Evolutionary conservation across 2,888 invertebrate genomes (phyloP), one percentile per base, ranked within the genome.

Genomic region (Notodonta dromedarius): DNA sequence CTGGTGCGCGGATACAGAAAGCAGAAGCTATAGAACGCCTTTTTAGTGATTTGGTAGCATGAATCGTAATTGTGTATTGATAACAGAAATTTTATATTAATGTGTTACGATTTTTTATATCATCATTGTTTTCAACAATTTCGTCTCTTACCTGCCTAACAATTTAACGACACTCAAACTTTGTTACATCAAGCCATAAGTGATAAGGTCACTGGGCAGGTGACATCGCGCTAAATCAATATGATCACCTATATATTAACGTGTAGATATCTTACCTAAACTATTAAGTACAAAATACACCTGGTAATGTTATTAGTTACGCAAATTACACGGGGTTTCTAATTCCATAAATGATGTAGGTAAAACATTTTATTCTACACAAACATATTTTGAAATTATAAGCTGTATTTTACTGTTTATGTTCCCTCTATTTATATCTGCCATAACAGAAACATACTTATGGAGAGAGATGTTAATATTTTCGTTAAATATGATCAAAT

Each of bases 271-370:
- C 48, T 66, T 74, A 65, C 52, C 64, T 57, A 59, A 73, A 78
- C 71, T 73, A 70, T 72, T 67, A 78, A 80, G 80, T 81, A 81
- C 81, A 81, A 81, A 80, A 72, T 65, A 61, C 72, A 74, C 70
- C 73, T 69, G 64, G 42, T 76, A 71, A 73, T 66, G 69, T 63
- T 72, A 75, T 73, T 76, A 70, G 51, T 54, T 60, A 56, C 57
- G 52, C 69, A 67, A 74, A 67, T 70, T 66, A 58, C 60, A 60
- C 50, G 67, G 67, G 70, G 55, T 69, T 66, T 69, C 67, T 67
- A 61, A 69, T 73, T 69, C 64, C 71, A 70, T 67, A 67, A 69
- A 60, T 60, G 64, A 67, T 69, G 69, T 62, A 64, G 24, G 24
- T 24, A 24, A 24, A 24, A 63, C 63, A n/a, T 46, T 61, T 70